Evolutionary conservation across 2,113 vertebrate species (phyloP).

Genomic region (Pelecanoides urinatrix): DNA sequence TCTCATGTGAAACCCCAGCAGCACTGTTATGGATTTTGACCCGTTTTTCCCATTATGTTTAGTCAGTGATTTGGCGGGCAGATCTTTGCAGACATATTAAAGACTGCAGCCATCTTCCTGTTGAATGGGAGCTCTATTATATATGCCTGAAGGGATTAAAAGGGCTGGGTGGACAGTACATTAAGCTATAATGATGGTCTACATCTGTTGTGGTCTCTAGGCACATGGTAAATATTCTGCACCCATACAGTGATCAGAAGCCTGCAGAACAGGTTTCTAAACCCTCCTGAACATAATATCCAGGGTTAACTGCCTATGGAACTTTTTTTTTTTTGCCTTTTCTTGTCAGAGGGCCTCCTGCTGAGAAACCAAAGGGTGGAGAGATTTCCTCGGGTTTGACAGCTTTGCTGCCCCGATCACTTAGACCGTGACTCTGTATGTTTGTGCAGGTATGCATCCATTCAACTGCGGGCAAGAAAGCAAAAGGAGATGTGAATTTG

Average conservation of each 20-base stretch:
- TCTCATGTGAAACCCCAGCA: neutral
- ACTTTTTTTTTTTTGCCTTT: neutral
- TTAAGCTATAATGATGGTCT: neutral
- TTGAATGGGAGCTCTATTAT: neutral
- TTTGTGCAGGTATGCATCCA: neutral
- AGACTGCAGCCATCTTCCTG: neutral
- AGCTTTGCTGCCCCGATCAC: neutral
- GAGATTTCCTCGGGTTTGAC: neutral
- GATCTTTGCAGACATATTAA: neutral
- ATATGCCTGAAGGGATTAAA: neutral
- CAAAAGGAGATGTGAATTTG: neutral
- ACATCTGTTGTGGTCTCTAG: neutral
- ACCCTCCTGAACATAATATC: neutral
- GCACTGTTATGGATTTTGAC: neutral
- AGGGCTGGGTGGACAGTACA: neutral
- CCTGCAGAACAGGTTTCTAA: neutral
- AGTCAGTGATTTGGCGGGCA: neutral
- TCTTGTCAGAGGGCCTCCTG: neutral
- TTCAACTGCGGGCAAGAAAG: neutral
- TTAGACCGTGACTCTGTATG: neutral
- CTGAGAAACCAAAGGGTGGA: neutral
- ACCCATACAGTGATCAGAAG: neutral
- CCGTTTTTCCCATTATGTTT: neutral
- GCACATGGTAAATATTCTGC: neutral
- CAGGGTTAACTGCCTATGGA: neutral